Percentiles rank a stretch among this genome's conserved stretches.
Evolutionary conservation across 2,797 vertebrate species (phyloP).

Genomic region (Delichon dasypus): DNA sequence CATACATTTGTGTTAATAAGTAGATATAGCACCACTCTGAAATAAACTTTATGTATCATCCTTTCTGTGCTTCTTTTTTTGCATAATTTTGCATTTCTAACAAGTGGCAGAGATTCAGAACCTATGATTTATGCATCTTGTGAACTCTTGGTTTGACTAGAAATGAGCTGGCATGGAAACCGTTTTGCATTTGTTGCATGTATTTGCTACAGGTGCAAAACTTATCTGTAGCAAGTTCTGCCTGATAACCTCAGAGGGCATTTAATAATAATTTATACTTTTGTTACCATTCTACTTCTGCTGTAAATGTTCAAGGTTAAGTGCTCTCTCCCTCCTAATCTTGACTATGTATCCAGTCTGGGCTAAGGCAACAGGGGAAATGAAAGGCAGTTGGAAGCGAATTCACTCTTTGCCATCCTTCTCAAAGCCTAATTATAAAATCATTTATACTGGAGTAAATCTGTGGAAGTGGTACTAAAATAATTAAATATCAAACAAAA

Average conservation of each 20-base stretch:
- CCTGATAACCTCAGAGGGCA: neutral
- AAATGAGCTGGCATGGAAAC: neutral
- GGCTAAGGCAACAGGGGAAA: neutral
- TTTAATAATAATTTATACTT: slow-evolving; percentile 56
- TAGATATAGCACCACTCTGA: neutral
- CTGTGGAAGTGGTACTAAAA: neutral
- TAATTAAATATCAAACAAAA: neutral
- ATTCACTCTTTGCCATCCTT: neutral
- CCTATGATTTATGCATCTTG: neutral
- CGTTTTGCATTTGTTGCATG: slow-evolving; percentile 12
- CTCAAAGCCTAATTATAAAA: neutral
- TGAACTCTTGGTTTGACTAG: neutral
- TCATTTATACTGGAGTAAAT: neutral
- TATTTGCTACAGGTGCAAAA: slow-evolving; percentile 25
- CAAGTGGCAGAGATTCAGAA: neutral
- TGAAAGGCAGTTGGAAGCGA: neutral
- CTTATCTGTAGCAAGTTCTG: neutral
- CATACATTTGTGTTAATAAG: neutral
- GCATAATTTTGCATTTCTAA: neutral
- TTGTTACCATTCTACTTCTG: neutral
- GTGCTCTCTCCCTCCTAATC: neutral
- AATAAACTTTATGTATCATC: neutral
- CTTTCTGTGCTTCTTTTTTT: neutral
- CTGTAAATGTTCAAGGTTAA: slow-evolving; percentile 36
- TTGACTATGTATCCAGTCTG: neutral